Evolutionary conservation across 2,888 invertebrate species (phyloP), one percentile per base, ranked within the genome.

Genomic region (Rhimphoctona megacephalus): DNA sequence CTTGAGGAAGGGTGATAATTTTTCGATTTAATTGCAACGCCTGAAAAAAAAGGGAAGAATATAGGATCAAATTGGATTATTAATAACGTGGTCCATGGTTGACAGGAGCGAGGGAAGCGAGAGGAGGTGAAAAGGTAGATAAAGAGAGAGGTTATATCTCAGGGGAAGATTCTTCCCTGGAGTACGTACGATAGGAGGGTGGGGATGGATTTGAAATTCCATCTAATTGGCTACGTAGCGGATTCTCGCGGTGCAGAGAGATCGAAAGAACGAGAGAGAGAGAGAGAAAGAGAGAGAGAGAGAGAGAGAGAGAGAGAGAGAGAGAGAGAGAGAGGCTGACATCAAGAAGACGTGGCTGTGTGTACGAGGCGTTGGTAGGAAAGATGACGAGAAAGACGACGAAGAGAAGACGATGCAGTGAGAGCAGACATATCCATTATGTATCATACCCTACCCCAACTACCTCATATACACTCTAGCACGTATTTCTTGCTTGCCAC

Each of bases 141-240:
- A 61, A 43, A 43, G 61, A 61, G 64, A 76, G 61, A 43, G 30
- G 69, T 69, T 43, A 39, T 79, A 39, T 67, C 66, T 49, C 25
- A 30, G n/a, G 25, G 43, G 64, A 70, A 76, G 79, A 80, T 79
- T 61, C 54, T 69, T 70, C 46, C 67, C 61, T 11, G 61, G 33
- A 69, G 57, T 83, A 69, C 11, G 43, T 30, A 54, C 25, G 69
- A 36, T 19, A 54, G 30, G 30, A 36, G 33, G 67, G 17, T 74
- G 6, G 67, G 67, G 73, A 83, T 64, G 66, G 84, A 88, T 88
- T 89, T 89, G 89, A 88, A 88, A 90, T 89, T 89, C 89, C 86
- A 86, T 89, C 87, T 89, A 89, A 90, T 90, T 89, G 89, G 87
- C 86, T 89, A 87, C 85, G 85, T 78, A 77, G 83, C 57, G 73